Percentiles rank a stretch among this genome's conserved stretches.
These are phyloP conservation scores for Orthosia gothica DNA, from an alignment of 2,888 invertebrate genomes.

Conservation along the genomic window DNA sequence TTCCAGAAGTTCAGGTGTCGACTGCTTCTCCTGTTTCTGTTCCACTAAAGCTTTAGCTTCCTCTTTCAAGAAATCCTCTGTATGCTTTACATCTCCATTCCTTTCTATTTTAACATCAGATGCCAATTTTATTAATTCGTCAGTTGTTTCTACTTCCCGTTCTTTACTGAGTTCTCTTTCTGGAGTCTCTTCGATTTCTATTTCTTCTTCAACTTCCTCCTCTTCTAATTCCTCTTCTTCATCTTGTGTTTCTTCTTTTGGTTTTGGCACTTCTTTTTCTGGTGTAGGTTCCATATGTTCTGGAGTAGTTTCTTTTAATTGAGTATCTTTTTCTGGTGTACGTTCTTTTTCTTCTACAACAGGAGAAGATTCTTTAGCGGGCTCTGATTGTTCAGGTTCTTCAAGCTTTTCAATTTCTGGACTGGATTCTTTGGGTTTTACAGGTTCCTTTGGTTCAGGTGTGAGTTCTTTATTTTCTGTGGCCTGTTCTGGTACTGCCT, in stretches of 20 bases:
- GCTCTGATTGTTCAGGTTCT: constrained; percentile 43
- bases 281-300: constrained; percentile 48
- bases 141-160: constrained; percentile 58
- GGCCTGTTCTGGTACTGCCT: constrained; percentile 53
- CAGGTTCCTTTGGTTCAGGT: constrained; percentile 32
- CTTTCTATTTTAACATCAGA: constrained; percentile 70
- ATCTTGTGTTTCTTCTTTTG: constrained; percentile 28
- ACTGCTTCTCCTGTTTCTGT: constrained; percentile 74
- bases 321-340: constrained; percentile 33
- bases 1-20: constrained; percentile 83
- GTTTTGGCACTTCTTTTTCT: constrained; percentile 24
- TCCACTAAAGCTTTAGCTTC: constrained; percentile 70
- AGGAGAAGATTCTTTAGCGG: constrained; percentile 26
- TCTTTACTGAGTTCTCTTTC: constrained; percentile 55
- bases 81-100: constrained; percentile 75
- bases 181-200: constrained; percentile 45
- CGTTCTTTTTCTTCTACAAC: constrained; percentile 37
- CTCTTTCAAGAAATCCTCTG: constrained; percentile 81
- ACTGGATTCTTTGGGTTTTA: constrained; percentile 59
- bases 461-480: constrained; percentile 47
- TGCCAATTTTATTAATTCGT: constrained; percentile 71
- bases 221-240: constrained; percentile 52
- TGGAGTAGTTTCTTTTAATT: constrained; percentile 27
- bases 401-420: constrained; percentile 59
- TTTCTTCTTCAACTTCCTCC: constrained; percentile 57